These are phyloP conservation scores for Acestrorhynchus altus DNA, from an alignment of 2,797 vertebrate genomes.

Conservation along the genomic window DNA sequence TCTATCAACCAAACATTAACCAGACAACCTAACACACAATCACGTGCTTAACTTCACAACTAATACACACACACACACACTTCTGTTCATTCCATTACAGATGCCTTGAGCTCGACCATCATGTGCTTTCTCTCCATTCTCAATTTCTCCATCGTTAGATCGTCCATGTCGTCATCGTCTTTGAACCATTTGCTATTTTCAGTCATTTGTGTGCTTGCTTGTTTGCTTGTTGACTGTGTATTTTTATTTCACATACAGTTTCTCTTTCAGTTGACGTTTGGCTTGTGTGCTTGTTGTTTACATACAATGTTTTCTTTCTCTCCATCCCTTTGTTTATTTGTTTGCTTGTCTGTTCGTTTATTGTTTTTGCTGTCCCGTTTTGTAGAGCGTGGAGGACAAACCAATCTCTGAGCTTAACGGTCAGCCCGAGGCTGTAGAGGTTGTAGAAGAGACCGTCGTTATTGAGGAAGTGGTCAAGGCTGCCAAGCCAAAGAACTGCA, in stretches of 20 bases:
- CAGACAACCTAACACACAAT: constrained; percentile 62
- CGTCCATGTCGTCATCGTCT: constrained; percentile 18
- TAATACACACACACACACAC: constrained; percentile 64
- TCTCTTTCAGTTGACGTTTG: constrained; percentile 66
- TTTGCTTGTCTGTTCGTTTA: constrained; percentile 43
- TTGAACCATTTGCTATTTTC: constrained; percentile 19
- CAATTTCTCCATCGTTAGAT: neutral
- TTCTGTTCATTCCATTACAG: constrained; percentile 50
- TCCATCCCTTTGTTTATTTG: constrained; percentile 63
- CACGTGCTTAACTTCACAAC: constrained; percentile 48
- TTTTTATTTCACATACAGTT: constrained; percentile 25
- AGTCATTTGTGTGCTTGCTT: constrained; percentile 60
- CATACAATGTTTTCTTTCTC: constrained; percentile 77
- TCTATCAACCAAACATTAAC: constrained; percentile 26
- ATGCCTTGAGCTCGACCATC: constrained; percentile 36
- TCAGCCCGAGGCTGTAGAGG: constrained; percentile 92
- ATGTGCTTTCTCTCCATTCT: constrained; percentile 14
- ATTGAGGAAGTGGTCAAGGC: constrained; percentile 84
- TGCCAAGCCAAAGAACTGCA: constrained; percentile 77
- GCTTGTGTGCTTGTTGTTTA: constrained; percentile 81
- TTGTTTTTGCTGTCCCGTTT: constrained; percentile 62
- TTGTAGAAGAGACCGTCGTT: constrained; percentile 86
- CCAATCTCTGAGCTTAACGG: constrained; percentile 79
- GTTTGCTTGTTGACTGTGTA: constrained; percentile 58
- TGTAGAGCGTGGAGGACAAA: constrained; percentile 88